Conservation (phyloP, 2,888 invertebrate genomes). For the Drosophila anceps region DNA sequence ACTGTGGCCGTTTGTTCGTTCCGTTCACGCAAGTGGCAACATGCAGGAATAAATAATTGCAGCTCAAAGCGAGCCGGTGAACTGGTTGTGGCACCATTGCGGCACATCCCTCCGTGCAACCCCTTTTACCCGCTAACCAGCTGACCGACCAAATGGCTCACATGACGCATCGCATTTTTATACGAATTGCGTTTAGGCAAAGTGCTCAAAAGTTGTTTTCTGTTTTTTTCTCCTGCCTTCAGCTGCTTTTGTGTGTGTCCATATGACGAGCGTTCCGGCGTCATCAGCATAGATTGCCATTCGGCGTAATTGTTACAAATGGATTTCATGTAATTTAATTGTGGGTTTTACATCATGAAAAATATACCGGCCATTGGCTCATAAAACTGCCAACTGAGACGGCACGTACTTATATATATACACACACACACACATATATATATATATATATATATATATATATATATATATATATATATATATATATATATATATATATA, state of each 20-base stretch:
- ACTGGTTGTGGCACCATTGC: conserved; percentile 80
- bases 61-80: conserved; percentile 74
- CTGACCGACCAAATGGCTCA: conserved; percentile 71
- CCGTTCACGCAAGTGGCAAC: conserved; percentile 57
- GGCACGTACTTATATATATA: conserved; percentile 8
- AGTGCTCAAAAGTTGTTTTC: conserved; percentile 37
- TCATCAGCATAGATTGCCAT: conserved; percentile 80
- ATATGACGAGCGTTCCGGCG: conserved; percentile 68
- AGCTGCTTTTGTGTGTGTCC: conserved; percentile 32
- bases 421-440: neutral
- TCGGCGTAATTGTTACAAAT: conserved; percentile 83
- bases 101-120: conserved; percentile 20
- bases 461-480: neutral
- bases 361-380: conserved; percentile 70
- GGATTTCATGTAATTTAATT: conserved; percentile 82
- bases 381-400: conserved; percentile 52
- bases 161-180: conserved; percentile 78
- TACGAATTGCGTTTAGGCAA: conserved; percentile 60
- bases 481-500: neutral
- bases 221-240: conserved; percentile 11
- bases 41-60: conserved; percentile 79
- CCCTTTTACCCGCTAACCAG: conserved; percentile 21
- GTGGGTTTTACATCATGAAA: conserved; percentile 80
- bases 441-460: neutral
- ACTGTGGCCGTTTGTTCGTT: conserved; percentile 40